Conservation (phyloP, 2,113 vertebrate species). For the Cardinalis cardinalis region DNA sequence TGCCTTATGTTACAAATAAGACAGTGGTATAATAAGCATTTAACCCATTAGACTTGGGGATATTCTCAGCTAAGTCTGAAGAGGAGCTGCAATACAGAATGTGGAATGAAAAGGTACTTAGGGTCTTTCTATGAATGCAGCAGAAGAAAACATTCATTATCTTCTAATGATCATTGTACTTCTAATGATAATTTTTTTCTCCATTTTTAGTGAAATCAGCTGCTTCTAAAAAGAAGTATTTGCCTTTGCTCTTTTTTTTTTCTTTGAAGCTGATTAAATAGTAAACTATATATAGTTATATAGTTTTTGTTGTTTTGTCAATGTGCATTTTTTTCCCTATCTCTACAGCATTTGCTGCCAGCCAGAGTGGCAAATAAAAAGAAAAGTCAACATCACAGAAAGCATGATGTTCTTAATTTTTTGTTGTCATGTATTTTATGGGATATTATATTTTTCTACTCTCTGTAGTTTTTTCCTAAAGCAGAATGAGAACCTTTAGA, state of each 20-base stretch:
- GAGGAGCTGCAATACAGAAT: neutral
- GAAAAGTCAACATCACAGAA: neutral
- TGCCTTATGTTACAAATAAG: slow-evolving; percentile 69
- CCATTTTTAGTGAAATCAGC: slow-evolving; percentile 6
- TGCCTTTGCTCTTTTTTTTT: neutral
- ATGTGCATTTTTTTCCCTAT: neutral
- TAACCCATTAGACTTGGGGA: slow-evolving; percentile 56
- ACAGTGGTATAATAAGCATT: slow-evolving; percentile 62
- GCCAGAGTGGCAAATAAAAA: neutral
- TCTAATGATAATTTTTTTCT: slow-evolving; percentile 20
- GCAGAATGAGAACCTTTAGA: neutral
- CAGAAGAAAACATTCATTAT: slow-evolving; percentile 2
- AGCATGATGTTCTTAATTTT: neutral
- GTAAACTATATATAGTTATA: neutral
- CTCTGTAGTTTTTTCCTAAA: neutral
- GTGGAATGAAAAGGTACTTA: neutral
- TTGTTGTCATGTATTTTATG: neutral
- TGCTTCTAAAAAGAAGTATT: neutral
- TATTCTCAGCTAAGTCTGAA: slow-evolving; percentile 8
- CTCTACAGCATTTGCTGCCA: neutral
- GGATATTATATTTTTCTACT: neutral
- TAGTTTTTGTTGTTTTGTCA: neutral
- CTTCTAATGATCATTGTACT: slow-evolving; percentile 32
- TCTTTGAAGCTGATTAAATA: neutral
- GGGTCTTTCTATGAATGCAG: neutral